Percentiles rank a stretch among this genome's conserved stretches.
Conservation (phyloP, 2,113 vertebrate species). For the Pseudonaja textilis region DNA sequence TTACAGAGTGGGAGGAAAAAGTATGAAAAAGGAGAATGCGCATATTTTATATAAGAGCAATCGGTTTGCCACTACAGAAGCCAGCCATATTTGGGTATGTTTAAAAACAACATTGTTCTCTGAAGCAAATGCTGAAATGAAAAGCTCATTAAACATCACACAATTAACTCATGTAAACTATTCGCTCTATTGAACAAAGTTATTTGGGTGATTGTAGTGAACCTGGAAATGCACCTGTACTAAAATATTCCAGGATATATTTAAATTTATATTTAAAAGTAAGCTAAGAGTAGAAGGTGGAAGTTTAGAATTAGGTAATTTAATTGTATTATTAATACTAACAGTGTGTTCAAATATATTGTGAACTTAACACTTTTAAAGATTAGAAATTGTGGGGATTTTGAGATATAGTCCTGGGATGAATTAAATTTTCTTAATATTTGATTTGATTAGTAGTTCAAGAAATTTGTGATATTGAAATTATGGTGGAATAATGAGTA, state of each 20-base stretch:
- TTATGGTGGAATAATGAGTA: no score
- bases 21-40: slow-evolving; percentile 20
- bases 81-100: not conserved
- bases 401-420: no score
- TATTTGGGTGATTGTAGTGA: not conserved
- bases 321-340: no score
- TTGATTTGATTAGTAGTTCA: no score
- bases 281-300: no score
- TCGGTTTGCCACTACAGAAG: not conserved
- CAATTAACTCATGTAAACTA: not conserved
- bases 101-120: not conserved
- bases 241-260: not conserved
- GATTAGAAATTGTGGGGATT: no score
- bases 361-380: no score
- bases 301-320: no score
- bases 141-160: not conserved
- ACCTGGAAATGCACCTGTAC: not conserved
- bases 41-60: slow-evolving; percentile 26
- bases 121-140: not conserved
- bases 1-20: not conserved
- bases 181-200: not conserved
- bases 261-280: no score
- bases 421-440: no score
- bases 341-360: no score
- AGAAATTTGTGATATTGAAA: no score